phyloP scores from a whole-genome alignment of 1,140 invertebrate species.

The Temnothorax nylanderi region DNA sequence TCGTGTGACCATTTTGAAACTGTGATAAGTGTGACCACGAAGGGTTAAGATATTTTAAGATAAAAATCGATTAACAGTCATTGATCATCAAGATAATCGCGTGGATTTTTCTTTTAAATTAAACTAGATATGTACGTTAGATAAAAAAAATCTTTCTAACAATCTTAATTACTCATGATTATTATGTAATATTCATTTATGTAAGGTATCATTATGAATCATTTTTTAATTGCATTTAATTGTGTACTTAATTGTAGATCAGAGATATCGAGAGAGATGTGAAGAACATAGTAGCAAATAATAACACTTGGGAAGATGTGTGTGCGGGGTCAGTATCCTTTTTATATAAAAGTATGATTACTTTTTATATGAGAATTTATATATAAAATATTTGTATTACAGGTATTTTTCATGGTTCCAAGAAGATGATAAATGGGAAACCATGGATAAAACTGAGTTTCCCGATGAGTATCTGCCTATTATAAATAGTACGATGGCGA shows the following conservation, averaged over 20 bases:
- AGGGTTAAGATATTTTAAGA: background rate
- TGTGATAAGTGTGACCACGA: too few relatives aligned
- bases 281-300: constrained; percentile 78
- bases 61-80: background rate
- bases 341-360: constrained; percentile 11
- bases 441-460: constrained; percentile 62
- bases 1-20: too few relatives aligned
- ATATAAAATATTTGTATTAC: background rate
- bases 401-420: constrained; percentile 83
- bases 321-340: constrained; percentile 82
- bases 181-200: background rate
- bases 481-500: constrained; percentile 73
- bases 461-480: constrained; percentile 70
- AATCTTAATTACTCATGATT: background rate
- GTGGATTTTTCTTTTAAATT: background rate
- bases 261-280: constrained; percentile 81
- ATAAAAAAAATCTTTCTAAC: background rate
- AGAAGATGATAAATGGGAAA: constrained; percentile 55
- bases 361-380: background rate
- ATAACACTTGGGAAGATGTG: constrained; percentile 83
- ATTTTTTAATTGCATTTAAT: background rate
- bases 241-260: constrained; percentile 76
- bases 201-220: background rate
- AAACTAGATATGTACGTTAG: background rate
- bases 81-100: background rate